Evolutionary conservation across 2,888 invertebrate species (phyloP).

Genomic region (Fragum fragum): DNA sequence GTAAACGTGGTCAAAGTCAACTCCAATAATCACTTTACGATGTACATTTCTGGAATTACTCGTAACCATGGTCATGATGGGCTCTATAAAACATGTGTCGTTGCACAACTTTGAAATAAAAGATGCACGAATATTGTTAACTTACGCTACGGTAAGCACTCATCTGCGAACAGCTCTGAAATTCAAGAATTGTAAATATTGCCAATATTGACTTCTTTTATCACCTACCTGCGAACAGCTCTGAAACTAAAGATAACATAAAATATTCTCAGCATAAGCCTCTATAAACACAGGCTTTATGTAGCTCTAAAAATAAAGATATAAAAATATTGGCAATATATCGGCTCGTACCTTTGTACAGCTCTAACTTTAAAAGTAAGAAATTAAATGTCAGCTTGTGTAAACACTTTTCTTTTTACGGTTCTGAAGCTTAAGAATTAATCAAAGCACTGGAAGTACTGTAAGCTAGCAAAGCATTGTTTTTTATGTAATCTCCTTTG

Average conservation of each 20-base stretch:
- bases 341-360: no score
- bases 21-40: conserved; percentile 55
- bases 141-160: conserved; percentile 35
- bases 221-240: conserved; percentile 77
- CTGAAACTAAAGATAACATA: conserved; percentile 73
- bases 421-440: no score
- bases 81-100: conserved; percentile 80
- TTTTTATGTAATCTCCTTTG: no score
- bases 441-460: no score
- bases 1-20: conserved; percentile 77
- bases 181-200: conserved; percentile 81
- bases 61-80: conserved; percentile 83
- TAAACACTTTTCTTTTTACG: conserved; percentile 76
- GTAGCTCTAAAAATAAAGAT: conserved; percentile 71
- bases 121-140: no score
- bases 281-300: conserved; percentile 80
- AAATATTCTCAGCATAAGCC: conserved; percentile 34
- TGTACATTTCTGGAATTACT: conserved; percentile 79
- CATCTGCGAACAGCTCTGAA: conserved; percentile 77
- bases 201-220: conserved; percentile 83
- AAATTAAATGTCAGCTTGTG: no score
- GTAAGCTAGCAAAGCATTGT: no score
- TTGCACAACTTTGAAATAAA: conserved; percentile 75
- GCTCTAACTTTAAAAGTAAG: no score
- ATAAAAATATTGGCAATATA: no score